Conservation (phyloP, 2,888 invertebrate species). For the Omphaloscelis lunosa region DNA sequence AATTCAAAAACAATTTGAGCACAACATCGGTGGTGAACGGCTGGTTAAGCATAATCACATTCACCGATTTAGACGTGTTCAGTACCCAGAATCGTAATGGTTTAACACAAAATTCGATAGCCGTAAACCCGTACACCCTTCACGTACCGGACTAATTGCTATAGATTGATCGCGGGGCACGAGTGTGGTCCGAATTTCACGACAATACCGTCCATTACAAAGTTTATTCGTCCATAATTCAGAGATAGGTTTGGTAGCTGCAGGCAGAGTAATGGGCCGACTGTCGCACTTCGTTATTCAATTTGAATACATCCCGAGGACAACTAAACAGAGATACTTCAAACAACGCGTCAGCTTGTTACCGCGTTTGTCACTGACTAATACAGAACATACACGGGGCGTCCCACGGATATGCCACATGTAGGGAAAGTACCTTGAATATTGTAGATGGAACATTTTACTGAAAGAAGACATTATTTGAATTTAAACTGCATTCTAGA, state of each 20-base stretch:
- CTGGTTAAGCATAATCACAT: conserved; percentile 35
- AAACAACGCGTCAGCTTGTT: conserved; percentile 44
- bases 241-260: conserved; percentile 45
- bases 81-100: conserved; percentile 38
- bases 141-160: conserved; percentile 57
- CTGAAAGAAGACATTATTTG: too few species aligned
- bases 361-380: conserved; percentile 23
- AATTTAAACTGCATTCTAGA: too few species aligned
- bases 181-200: conserved; percentile 44
- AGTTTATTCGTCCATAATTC: conserved; percentile 60
- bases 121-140: conserved; percentile 50
- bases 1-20: conserved; percentile 42
- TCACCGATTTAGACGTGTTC: conserved; percentile 26
- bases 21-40: conserved; percentile 32
- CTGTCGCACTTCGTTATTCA: conserved; percentile 77
- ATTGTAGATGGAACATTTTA: too few species aligned
- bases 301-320: conserved; percentile 73
- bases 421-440: too few species aligned
- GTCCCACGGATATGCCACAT: too few species aligned
- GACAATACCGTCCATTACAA: conserved; percentile 56
- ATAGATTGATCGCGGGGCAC: conserved; percentile 51
- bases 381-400: too few species aligned
- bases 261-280: conserved; percentile 63
- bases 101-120: conserved; percentile 61
- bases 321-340: conserved; percentile 64